Conservation (phyloP, 2,888 invertebrate species). For the Eilema caniola region DNA sequence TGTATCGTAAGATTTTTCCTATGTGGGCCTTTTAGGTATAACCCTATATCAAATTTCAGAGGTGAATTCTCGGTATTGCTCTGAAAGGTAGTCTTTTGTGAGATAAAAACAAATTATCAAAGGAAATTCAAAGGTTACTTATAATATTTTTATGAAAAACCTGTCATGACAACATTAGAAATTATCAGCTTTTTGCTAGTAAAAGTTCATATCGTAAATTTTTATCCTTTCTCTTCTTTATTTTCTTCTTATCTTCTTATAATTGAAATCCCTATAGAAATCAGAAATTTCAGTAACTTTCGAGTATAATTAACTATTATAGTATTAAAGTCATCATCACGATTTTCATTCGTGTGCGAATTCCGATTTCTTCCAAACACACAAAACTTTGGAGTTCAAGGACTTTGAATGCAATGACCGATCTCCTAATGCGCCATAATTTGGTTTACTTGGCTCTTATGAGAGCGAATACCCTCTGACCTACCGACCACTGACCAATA, state of each 20-base stretch:
- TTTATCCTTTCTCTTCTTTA: not conserved
- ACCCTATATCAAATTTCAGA: constrained; percentile 35
- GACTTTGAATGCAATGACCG: too few species aligned
- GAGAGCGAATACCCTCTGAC: not conserved
- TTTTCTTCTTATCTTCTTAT: not conserved
- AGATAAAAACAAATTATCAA: constrained; percentile 20
- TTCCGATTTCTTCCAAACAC: too few species aligned
- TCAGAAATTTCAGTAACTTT: too few species aligned
- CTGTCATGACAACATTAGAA: not conserved
- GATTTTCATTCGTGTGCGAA: too few species aligned
- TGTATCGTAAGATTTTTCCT: constrained; percentile 32
- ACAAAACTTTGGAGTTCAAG: too few species aligned
- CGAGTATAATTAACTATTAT: too few species aligned
- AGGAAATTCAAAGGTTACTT: constrained; percentile 10
- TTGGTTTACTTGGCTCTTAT: not conserved
- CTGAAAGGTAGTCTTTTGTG: constrained; percentile 23
- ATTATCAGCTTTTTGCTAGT: too few species aligned
- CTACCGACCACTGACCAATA: not conserved
- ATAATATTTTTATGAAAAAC: not conserved
- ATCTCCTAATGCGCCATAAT: not conserved
- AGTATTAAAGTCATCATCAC: too few species aligned
- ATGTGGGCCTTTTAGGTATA: constrained; percentile 32
- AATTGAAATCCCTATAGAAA: too few species aligned
- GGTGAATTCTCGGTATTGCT: constrained; percentile 23
- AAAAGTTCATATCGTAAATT: too few species aligned